Conservation (phyloP, 2,888 invertebrate genomes). For the Lydus trimaculatus region DNA sequence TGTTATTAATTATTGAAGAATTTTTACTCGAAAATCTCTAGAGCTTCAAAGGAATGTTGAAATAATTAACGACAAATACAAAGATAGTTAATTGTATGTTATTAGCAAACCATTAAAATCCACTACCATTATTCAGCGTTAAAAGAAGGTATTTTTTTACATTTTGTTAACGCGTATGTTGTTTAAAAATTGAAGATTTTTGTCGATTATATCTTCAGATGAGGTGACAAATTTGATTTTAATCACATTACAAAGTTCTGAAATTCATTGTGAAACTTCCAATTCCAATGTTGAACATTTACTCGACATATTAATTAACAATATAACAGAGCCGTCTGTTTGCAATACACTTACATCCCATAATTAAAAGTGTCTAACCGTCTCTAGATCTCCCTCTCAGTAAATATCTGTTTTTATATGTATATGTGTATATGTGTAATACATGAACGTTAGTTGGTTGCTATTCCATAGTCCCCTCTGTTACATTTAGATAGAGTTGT, state of each 20-base stretch:
- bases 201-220: not conserved
- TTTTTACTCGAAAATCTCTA: too few species aligned
- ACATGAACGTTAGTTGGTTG: not conserved
- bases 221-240: not conserved
- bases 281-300: constrained; percentile 25
- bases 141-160: too few species aligned
- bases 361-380: constrained; percentile 55
- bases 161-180: not conserved
- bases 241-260: not conserved
- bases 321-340: constrained; percentile 44
- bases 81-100: too few species aligned
- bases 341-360: constrained; percentile 52
- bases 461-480: constrained; percentile 18
- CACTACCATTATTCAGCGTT: too few species aligned
- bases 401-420: constrained; percentile 41
- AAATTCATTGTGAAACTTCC: constrained; percentile 4
- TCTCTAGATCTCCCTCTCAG: constrained; percentile 48
- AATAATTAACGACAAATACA: too few species aligned
- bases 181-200: not conserved
- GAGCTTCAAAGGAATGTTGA: too few species aligned
- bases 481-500: constrained; percentile 30
- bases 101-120: too few species aligned
- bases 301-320: constrained; percentile 40
- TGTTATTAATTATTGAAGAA: too few species aligned
- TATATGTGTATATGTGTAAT: not conserved